Percentiles rank a stretch among this genome's conserved stretches.
Evolutionary conservation across 2,888 invertebrate species (phyloP).

Genomic region (Deladenus siricidicola): DNA sequence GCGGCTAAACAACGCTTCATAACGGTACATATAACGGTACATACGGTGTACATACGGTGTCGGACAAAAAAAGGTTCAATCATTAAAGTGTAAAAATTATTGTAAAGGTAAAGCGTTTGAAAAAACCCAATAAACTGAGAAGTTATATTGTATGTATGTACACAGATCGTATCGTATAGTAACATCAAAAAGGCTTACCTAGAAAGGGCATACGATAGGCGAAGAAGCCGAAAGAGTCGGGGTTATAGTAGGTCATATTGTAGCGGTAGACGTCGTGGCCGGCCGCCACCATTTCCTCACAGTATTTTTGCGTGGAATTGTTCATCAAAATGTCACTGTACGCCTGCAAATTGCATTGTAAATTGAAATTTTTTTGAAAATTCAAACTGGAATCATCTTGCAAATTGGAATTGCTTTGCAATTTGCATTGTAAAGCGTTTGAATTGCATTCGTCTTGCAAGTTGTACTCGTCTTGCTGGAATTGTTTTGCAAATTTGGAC

Average conservation of each 20-base stretch:
- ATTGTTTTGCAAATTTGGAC: too few species aligned
- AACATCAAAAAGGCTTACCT: not conserved
- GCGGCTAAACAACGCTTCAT: constrained; percentile 22
- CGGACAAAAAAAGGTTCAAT: too few species aligned
- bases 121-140: too few species aligned
- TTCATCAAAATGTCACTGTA: constrained; percentile 31
- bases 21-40: too few species aligned
- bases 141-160: too few species aligned
- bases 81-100: too few species aligned
- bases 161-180: not conserved
- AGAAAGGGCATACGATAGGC: constrained; percentile 40
- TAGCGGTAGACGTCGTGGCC: constrained; percentile 33
- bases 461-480: too few species aligned
- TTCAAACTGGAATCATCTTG: too few species aligned
- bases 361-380: not conserved
- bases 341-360: constrained; percentile 11
- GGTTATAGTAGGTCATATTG: constrained; percentile 38
- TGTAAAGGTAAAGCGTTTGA: too few species aligned
- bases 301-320: constrained; percentile 28
- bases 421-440: too few species aligned
- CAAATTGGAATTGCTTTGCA: too few species aligned
- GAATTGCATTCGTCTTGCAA: too few species aligned
- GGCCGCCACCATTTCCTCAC: constrained; percentile 21
- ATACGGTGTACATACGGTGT: not conserved
- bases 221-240: constrained; percentile 34